Conservation (phyloP, 2,797 vertebrate genomes). For the Astyanax mexicanus region DNA sequence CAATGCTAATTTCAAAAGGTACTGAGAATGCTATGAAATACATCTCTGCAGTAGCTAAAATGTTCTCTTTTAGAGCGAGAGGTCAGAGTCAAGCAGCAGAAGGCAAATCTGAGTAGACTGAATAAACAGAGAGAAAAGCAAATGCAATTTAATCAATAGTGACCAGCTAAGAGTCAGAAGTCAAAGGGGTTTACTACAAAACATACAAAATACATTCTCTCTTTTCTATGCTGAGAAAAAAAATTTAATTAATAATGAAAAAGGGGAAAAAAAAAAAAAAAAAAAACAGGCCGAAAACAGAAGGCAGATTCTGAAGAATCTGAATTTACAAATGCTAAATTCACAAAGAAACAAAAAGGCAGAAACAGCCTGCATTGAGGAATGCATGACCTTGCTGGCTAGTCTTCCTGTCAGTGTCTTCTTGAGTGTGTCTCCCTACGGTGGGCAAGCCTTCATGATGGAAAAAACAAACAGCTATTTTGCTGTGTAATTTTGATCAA, state of each 20-base stretch:
- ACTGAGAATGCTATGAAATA: neutral
- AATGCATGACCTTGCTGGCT: constrained; percentile 6
- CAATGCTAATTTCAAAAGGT: neutral
- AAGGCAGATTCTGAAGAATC: neutral
- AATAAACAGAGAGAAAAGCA: neutral
- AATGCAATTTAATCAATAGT: constrained; percentile 4
- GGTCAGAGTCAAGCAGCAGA: neutral
- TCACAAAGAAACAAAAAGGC: constrained; percentile 1
- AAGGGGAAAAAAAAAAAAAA: neutral
- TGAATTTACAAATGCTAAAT: constrained; percentile 7
- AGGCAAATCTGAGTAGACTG: neutral
- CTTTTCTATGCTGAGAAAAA: neutral
- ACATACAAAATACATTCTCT: neutral
- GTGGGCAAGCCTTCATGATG: constrained; percentile 69
- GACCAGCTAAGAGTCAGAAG: neutral
- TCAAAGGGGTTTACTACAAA: neutral
- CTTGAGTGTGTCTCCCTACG: constrained; percentile 48
- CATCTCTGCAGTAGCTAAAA: neutral
- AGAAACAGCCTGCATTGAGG: constrained; percentile 10
- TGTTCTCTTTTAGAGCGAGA: neutral
- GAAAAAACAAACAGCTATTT: constrained; percentile 67
- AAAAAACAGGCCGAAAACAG: neutral
- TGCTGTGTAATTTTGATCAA: constrained; percentile 78
- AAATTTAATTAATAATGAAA: neutral
- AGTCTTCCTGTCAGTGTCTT: constrained; percentile 19